Evolutionary conservation across 30 jellyfish, hydroid and myxozoan species (phyloP).

Genomic region (Rhopilema esculentum): DNA sequence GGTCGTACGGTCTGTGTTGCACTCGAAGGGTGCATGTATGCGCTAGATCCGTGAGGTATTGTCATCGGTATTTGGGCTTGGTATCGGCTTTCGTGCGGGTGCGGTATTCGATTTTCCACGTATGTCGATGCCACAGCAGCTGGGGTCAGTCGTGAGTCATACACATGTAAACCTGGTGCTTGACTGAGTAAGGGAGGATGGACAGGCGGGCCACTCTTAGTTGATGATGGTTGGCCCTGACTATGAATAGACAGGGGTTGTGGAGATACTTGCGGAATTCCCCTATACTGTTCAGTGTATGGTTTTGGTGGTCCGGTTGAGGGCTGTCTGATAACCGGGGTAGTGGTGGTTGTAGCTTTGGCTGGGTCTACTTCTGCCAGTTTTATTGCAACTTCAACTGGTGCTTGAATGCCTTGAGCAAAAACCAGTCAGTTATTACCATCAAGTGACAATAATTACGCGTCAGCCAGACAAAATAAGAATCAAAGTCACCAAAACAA

Average conservation of each 20-base stretch:
- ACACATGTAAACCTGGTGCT: conserved; percentile 79
- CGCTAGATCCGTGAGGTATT: conserved; percentile 55
- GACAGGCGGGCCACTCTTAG: conserved; percentile 78
- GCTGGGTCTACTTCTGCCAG: conserved; percentile 74
- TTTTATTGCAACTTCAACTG: conserved; percentile 83
- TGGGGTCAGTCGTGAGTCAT: conserved; percentile 57
- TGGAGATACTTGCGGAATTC: conserved; percentile 71
- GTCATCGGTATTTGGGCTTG: conserved; percentile 63
- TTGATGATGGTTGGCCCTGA: conserved; percentile 60
- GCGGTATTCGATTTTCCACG: conserved; percentile 64
- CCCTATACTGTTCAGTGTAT: conserved; percentile 66
- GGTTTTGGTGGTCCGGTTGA: conserved; percentile 64
- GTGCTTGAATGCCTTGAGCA: conserved; percentile 92
- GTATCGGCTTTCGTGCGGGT: conserved; percentile 68
- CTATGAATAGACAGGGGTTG: conserved; percentile 75
- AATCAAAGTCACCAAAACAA: too few species aligned
- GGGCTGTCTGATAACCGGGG: conserved; percentile 49
- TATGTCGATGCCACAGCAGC: conserved; percentile 48
- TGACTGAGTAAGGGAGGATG: conserved; percentile 95
- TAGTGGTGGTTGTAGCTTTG: conserved; percentile 21
- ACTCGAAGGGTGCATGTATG: conserved; percentile 46
- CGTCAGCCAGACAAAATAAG: too few species aligned
- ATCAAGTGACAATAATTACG: too few species aligned
- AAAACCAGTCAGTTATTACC: neutral
- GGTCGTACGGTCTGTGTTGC: conserved; percentile 67